Conservation (phyloP, 2,113 vertebrate species). For the Trinectes maculatus region DNA sequence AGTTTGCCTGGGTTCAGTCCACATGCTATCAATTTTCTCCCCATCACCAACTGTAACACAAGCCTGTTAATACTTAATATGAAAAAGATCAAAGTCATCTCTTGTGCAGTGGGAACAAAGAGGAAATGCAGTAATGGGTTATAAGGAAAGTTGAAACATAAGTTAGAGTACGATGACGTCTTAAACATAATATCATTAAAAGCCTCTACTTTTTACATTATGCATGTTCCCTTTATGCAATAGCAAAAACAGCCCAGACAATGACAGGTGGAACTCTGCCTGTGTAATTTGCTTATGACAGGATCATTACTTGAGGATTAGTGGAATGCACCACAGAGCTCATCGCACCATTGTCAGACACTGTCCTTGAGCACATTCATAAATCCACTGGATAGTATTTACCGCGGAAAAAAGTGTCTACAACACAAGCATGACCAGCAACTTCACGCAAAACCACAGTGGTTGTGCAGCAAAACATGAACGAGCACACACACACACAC, state of each 20-base stretch:
- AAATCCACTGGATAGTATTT: not conserved
- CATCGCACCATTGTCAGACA: slow-evolving; percentile 27
- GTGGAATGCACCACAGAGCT: slow-evolving; percentile 22
- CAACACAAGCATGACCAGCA: slow-evolving; percentile 14
- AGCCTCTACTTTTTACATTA: slow-evolving; percentile 9
- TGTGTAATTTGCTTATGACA: slow-evolving; percentile 56
- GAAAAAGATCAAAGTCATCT: slow-evolving; percentile 89
- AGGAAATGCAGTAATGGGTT: slow-evolving; percentile 83
- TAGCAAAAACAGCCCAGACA: slow-evolving; percentile 20
- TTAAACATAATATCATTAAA: slow-evolving; percentile 38
- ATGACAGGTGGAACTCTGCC: slow-evolving; percentile 64
- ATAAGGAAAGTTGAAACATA: slow-evolving; percentile 83
- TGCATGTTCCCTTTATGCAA: slow-evolving; percentile 26
- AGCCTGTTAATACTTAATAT: slow-evolving; percentile 95
- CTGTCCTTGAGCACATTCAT: slow-evolving; percentile 29
- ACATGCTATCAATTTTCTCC: slow-evolving; percentile 90
- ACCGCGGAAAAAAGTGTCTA: not conserved
- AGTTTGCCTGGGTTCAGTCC: slow-evolving; percentile 84
- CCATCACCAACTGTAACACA: slow-evolving; percentile 81
- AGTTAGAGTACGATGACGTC: slow-evolving; percentile 78
- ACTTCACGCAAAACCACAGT: slow-evolving; percentile 21
- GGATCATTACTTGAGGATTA: slow-evolving; percentile 60
- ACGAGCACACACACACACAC: slow-evolving; percentile 6
- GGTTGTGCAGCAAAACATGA: not conserved
- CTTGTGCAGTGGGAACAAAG: slow-evolving; percentile 87